Base-by-base conservation (phyloP, 2,113 vertebrate species). In the Zeus faber region DNA sequence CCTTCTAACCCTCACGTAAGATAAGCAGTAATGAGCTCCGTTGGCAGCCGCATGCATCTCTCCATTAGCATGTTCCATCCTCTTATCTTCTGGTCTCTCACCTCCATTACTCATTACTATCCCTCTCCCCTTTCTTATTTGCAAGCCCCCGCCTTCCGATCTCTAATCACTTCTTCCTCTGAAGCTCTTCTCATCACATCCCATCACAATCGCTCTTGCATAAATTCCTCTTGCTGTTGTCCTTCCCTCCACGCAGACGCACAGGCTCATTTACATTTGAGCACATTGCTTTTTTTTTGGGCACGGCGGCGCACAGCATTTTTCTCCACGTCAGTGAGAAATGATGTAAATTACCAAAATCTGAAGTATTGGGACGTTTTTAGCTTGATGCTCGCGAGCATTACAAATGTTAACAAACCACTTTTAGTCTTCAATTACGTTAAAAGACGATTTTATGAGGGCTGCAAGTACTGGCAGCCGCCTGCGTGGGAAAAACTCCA, bases 1-100 rank as follows among this genome's bases (percentile, higher is more conserved):
- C 44, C 14, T 62, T 62, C 70, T 72, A 50, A 35, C 51, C 63
- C 17, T 49, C 45, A 37, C 57, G 39, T 18, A 58, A 79, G 82
- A 87, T 87, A 87, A 84, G 79, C 65, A 50, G 62, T 86, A 87
- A 88, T 86, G 81, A 86, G 82, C 79, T 88, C 65, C 24, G 22
- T 69, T 25, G 18, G 65, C 63, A 70, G 67, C 50, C 72, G 70
- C 44, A 51, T 78, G 56, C 70, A 73, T 76, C 65, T 80, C 64
- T 80, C 62, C 60, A 57, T 64, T 77, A 35, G 65, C 77, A 80
- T 70, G 70, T 72, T 82, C 74, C 73, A 65, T 82, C 72, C 74
- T 82, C 73, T 79, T 79, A 83, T 83, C 82, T 60, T 44, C 71
- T 58, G 66, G 59, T 80, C 79, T 74, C 68, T 80, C 82, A 83